A percentile compares a stretch with the other conserved stretches of the same genome.
Conservation (phyloP, 2,113 vertebrate species). For the Gadus macrocephalus region DNA sequence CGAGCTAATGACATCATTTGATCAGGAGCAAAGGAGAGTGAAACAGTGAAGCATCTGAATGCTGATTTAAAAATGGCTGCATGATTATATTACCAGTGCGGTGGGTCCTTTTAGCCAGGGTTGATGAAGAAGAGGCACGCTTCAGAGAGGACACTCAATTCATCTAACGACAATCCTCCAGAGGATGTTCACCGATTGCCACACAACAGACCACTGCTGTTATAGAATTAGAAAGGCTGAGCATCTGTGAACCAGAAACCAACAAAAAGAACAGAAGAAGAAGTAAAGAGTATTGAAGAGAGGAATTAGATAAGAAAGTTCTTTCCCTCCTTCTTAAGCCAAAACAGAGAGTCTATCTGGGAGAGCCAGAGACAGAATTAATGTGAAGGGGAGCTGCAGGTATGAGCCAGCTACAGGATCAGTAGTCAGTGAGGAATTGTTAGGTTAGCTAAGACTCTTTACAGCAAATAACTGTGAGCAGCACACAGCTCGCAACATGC, state of each 20-base stretch:
- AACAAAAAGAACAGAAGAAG: neutral
- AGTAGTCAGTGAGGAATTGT: conserved; percentile 13
- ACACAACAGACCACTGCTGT: too few relatives aligned
- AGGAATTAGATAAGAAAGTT: neutral
- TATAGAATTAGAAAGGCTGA: too few relatives aligned
- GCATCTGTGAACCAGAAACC: too few relatives aligned
- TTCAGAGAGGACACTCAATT: too few relatives aligned
- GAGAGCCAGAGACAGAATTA: conserved; percentile 8
- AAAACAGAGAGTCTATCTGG: neutral
- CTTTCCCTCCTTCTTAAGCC: neutral
- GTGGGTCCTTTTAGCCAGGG: too few relatives aligned
- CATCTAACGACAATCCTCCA: too few relatives aligned
- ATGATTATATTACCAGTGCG: too few relatives aligned
- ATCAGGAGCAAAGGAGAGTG: neutral
- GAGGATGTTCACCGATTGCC: too few relatives aligned
- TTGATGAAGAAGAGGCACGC: too few relatives aligned
- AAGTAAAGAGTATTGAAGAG: conserved; percentile 3
- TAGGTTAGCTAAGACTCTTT: conserved; percentile 2
- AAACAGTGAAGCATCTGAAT: too few relatives aligned
- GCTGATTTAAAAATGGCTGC: too few relatives aligned
- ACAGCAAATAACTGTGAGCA: conserved; percentile 10
- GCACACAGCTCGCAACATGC: conserved; percentile 42
- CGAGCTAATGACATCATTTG: conserved; percentile 17
- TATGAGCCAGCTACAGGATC: conserved; percentile 1
- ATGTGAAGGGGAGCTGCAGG: conserved; percentile 6